Percentiles rank a stretch among this genome's conserved stretches.
Conservation (phyloP, 2,113 vertebrate species). For the Odocoileus hemionus region DNA sequence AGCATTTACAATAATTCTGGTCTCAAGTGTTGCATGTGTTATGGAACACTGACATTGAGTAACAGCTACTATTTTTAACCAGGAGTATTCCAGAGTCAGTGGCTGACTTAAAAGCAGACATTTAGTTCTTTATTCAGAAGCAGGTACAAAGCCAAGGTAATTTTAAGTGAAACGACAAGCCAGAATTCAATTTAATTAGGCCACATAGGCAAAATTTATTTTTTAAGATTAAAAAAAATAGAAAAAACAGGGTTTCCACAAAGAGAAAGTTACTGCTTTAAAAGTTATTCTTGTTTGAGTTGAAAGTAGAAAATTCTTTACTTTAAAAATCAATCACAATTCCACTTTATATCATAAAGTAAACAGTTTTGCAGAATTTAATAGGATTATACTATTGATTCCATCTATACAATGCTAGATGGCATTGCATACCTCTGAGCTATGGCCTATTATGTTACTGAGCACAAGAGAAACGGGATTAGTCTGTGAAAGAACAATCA, state of each 20-base stretch:
- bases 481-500: conserved; percentile 74
- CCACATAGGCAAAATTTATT: neutral
- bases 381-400: conserved; percentile 84
- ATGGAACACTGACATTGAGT: neutral
- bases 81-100: neutral
- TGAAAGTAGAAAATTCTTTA: conserved; percentile 69
- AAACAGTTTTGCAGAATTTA: conserved; percentile 79
- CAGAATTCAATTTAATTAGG: conserved; percentile 46
- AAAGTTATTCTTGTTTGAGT: conserved; percentile 53
- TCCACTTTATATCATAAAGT: conserved; percentile 78
- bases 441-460: conserved; percentile 70
- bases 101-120: neutral
- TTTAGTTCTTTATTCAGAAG: neutral
- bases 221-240: neutral
- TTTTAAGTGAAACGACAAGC: conserved; percentile 22
- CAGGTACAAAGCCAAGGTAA: neutral
- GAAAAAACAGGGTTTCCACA: neutral
- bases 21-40: neutral
- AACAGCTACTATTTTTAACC: neutral
- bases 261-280: conserved; percentile 16
- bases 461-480: conserved; percentile 77
- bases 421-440: conserved; percentile 71
- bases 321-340: conserved; percentile 79
- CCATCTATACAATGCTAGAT: conserved; percentile 73
- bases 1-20: neutral